These are phyloP conservation scores for Anoncus sp. DNA, from an alignment of 2,888 invertebrate genomes.

Conservation along the genomic window DNA sequence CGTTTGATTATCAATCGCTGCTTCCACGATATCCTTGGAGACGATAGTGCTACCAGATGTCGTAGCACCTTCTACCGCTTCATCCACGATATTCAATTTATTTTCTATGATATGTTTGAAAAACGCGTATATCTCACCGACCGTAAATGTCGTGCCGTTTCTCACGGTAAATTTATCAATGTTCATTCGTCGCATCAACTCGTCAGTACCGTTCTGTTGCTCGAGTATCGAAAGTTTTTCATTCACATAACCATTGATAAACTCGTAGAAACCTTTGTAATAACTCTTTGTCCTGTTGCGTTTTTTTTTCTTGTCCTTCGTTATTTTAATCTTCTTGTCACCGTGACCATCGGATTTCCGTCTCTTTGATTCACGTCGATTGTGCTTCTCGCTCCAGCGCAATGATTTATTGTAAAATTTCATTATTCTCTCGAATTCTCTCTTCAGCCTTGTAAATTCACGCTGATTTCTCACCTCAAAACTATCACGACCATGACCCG, in stretches of 20 bases:
- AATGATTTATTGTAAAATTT: conserved; percentile 81
- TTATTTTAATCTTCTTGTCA: conserved; percentile 55
- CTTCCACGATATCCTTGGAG: conserved; percentile 26
- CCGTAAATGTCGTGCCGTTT: conserved; percentile 80
- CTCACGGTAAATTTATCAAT: conserved; percentile 78
- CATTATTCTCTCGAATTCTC: conserved; percentile 80
- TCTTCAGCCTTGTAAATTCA: conserved; percentile 79
- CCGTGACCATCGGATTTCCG: conserved; percentile 59
- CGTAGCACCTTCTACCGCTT: conserved; percentile 41
- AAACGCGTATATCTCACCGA: conserved; percentile 81
- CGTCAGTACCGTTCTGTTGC: conserved; percentile 78
- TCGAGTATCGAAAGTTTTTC: conserved; percentile 77
- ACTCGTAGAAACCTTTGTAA: conserved; percentile 81
- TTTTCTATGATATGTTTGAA: conserved; percentile 83
- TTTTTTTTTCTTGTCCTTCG: conserved; percentile 75
- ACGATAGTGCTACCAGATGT: conserved; percentile 48
- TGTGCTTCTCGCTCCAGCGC: conserved; percentile 80
- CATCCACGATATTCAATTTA: conserved; percentile 74
- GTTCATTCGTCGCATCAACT: conserved; percentile 78
- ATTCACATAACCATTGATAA: conserved; percentile 80
- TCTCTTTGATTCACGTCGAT: conserved; percentile 75
- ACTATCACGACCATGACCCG: conserved; percentile 71
- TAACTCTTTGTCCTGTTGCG: conserved; percentile 76
- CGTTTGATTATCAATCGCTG: conserved; percentile 55
- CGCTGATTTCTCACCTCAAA: conserved; percentile 78